Evolutionary conservation across 1,140 invertebrate genomes (phyloP).

Genomic region (Marisa cornuarietis): DNA sequence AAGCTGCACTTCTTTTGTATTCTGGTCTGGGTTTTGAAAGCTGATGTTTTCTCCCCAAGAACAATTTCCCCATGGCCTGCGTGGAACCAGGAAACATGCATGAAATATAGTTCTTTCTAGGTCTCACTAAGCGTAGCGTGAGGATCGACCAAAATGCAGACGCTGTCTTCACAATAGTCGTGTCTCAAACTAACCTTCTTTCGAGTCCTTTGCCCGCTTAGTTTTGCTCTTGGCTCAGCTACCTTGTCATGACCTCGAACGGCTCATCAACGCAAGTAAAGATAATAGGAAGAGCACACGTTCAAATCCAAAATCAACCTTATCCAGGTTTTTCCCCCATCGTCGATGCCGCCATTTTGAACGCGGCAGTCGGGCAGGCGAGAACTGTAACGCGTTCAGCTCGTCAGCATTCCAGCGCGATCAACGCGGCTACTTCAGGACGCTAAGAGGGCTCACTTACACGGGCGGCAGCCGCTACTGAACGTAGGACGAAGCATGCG

Average conservation of each 20-base stretch:
- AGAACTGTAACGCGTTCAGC: conserved; percentile 13
- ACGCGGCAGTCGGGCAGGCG: conserved; percentile 9
- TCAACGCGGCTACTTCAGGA: conserved; percentile 1
- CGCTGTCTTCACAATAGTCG: no score
- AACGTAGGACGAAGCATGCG: conserved; percentile 1
- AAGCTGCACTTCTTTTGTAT: no score
- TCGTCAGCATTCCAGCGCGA: background rate
- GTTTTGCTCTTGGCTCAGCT: no score
- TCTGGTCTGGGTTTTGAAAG: no score
- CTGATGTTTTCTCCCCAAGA: no score
- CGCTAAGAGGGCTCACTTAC: background rate
- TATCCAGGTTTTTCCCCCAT: conserved; percentile 5
- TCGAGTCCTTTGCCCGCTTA: no score
- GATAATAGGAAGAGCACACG: background rate
- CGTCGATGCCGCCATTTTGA: conserved; percentile 21
- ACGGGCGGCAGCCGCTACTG: background rate
- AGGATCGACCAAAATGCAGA: no score
- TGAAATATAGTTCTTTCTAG: no score
- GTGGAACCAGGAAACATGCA: no score
- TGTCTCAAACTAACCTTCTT: no score
- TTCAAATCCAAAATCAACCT: conserved; percentile 24
- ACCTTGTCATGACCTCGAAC: background rate
- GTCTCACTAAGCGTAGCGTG: no score
- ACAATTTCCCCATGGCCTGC: no score
- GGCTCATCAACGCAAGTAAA: background rate